A percentile compares a stretch with the other conserved stretches of the same genome.
phyloP scores from a whole-genome alignment of 2,888 invertebrate species.

The Sphaerophoria rueppellii region DNA sequence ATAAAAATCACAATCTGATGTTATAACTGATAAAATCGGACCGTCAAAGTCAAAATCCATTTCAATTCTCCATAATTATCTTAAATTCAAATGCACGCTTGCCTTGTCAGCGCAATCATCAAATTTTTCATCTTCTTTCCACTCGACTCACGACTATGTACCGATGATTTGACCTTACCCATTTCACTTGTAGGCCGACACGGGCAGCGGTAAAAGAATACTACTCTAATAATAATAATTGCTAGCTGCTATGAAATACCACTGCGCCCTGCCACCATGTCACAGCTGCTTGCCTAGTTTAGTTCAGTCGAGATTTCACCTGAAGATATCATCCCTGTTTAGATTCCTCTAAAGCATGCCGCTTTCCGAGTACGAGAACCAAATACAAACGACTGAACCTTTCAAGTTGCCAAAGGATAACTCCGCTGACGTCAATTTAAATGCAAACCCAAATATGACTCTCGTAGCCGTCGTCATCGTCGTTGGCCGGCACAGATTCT shows the following conservation, averaged over 20 bases:
- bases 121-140: constrained; percentile 13
- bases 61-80: constrained; percentile 9
- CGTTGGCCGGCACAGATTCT: constrained; percentile 57
- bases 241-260: constrained; percentile 24
- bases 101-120: constrained; percentile 27
- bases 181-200: constrained; percentile 5
- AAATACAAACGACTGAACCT: background rate
- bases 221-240: constrained; percentile 55
- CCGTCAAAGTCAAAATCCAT: no score
- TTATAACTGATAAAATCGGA: no score
- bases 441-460: constrained; percentile 67
- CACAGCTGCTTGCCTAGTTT: constrained; percentile 40
- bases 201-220: background rate
- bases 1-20: no score
- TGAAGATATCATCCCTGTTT: constrained; percentile 51
- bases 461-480: no score
- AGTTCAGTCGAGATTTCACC: constrained; percentile 65
- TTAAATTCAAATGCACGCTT: constrained; percentile 23
- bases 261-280: background rate
- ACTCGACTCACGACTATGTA: constrained; percentile 12
- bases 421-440: constrained; percentile 49
- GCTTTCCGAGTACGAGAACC: constrained; percentile 21
- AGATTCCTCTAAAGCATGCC: constrained; percentile 50
- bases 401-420: constrained; percentile 23
- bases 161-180: background rate